Base-by-base conservation (phyloP, 2,888 invertebrate species). In the Caenorhabditis sp. region DNA sequence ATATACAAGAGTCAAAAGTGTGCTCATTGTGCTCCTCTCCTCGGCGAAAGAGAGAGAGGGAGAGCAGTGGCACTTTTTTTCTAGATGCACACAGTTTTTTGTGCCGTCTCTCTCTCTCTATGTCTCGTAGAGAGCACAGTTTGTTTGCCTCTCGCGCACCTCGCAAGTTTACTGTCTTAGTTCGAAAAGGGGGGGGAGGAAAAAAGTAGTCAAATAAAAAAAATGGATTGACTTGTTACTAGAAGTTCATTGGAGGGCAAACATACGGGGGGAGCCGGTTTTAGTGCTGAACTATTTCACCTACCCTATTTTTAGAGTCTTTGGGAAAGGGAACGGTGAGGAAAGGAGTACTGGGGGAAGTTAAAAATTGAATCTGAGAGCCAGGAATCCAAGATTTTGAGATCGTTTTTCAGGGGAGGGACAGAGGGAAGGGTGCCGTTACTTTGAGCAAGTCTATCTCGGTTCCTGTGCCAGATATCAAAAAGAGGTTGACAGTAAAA, bases 191-290 rank as follows among this genome's bases (percentile, higher is more conserved):
- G 12, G 5, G n/a, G 28, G 10, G 19, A 31, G 16, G 28, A n/a
- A n/a, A 58, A 58, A 26, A 58, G 61, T 63, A 63, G 63, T 63
- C 63, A 63, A 63, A 63, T 63, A 63, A 47, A 28, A 63, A 59
- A n/a, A 38, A 10, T 7, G 44, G 44, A 47, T 47, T 44, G 63
- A 63, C 63, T 63, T 63, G 63, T 63, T 63, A 63, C 63, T 44
- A 63, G 63, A 63, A 63, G 61, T 61, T 61, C 24, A 38, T 61
- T 3, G 61, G 24, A 28, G 44, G n/a, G 63, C 44, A 63, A 63
- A 63, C 26, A 63, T n/a, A 14, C 41, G 38, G n/a, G n/a, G n/a
- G n/a, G n/a, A 61, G 63, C 63, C 44, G 63, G 63, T 63, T 63
- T 63, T 63, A n/a, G 63, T 47, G 63, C 10, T 47, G 44, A 63